Evolutionary conservation across 92 coral and sea anemone genomes (phyloP), one percentile per base, ranked within the genome.

Genomic region (Phymanthus crucifer): DNA sequence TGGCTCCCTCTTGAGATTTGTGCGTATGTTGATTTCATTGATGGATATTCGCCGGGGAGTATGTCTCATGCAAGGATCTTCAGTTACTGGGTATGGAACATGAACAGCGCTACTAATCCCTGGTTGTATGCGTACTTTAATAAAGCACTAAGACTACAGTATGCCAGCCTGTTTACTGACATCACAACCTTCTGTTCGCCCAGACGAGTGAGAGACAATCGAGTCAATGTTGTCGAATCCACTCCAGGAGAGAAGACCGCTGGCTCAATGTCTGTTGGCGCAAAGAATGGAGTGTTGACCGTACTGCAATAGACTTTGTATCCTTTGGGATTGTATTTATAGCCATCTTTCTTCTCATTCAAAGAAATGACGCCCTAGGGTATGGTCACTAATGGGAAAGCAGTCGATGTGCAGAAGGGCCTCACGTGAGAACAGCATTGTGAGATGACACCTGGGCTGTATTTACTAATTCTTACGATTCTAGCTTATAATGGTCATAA

Each of bases 41-140:
- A 70, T 19, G 47, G n/a, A 16, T 70, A 40, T 36, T 40, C 23
- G 16, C 8, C 32, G 13, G 12, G 3, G 7, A 61, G 35, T 61
- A 26, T 26, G 68, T 10, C 68, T 6, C 32, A 21, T 17, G 68
- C 32, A 8, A 12, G 13, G 16, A 34, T 61, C 26, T 61, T 61
- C 68, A 40, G 46, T 13, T 40, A 10, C 12, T 70, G 24, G 74
- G 13, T 70, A 4, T 68, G 72, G 72, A 68, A 68, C 13, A 14
- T 36, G 3, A 70, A 40, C 32, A 70, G 74, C 45, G 74, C 47
- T 1, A 70, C 14, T 0, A 70, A 34, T 34, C 74, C 74, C 0
- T 70, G 74, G 74, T 23, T 70, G 74, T 70, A 70, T 7, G 45
- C 43, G 1, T 35, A 21, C 46, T 35, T 35, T 40, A 70, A 70